Evolutionary conservation across 2,888 invertebrate species (phyloP), one percentile per base, ranked within the genome.

Genomic region (Tribolium freemani): DNA sequence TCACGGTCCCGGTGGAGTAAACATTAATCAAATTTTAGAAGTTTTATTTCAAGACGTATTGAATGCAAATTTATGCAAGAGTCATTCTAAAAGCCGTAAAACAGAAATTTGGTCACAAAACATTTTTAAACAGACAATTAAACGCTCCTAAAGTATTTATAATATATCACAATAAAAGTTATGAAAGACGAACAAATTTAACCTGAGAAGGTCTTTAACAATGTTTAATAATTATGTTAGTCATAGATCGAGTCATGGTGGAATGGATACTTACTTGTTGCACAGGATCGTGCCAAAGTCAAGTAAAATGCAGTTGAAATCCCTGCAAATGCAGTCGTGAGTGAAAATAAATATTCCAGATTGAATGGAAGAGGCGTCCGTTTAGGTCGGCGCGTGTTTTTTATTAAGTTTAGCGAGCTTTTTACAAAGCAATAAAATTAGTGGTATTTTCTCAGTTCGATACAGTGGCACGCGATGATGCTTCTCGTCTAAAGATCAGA

Each of bases 401-500:
- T 69, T 53, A 74, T 70, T 38, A 53, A 64, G 57, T 54, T 60
- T 48, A 63, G n/a, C 68, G 57, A 57, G 51, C 69, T 74, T 75
- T 77, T 75, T 70, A 44, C 57, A 71, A 73, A 68, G 68, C 72
- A 60, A 54, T 64, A 64, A 69, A 72, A 73, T 71, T 71, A 71
- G 61, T 60, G 61, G 71, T 67, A 60, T 69, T 73, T 71, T 75
- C 72, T 70, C 74, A 69, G 71, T 71, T 75, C 56, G 57, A 53
- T 69, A 53, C 68, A 44, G 46, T 13, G 51, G 38, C 56, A 64
- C 64, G 64, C 64, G 64, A 64, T 64, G 64, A 75, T 74, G 63
- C 71, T 68, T 58, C 57, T 64, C 69, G 53, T 74, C 69, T 72
- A 74, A 54, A 73, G 72, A 77, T 74, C 63, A 51, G 74, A 76